Conservation (phyloP, 23 tunicate species). For the Trididemnum clinides region DNA sequence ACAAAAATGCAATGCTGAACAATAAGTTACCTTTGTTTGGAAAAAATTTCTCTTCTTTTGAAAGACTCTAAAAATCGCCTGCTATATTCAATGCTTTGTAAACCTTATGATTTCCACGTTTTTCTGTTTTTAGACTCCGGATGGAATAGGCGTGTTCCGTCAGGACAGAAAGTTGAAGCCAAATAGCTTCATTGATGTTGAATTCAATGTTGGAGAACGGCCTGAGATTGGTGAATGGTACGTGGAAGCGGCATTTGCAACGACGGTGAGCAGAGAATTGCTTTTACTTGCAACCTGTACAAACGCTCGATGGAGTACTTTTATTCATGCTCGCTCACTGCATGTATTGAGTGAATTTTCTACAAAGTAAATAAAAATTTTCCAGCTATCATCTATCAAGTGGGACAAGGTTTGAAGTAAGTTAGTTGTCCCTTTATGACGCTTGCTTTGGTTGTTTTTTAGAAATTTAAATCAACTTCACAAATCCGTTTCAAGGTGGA, state of each 20-base stretch:
- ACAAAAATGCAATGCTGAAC: no score
- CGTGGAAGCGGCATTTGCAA: slow-evolving; percentile 46
- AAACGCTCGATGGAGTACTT: no score
- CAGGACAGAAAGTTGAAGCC: not conserved
- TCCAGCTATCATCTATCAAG: no score
- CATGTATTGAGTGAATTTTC: no score
- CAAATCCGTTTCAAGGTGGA: not conserved
- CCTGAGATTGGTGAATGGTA: slow-evolving; percentile 63
- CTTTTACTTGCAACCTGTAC: no score
- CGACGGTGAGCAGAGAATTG: slow-evolving; percentile 13
- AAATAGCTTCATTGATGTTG: slow-evolving; percentile 14
- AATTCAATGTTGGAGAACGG: slow-evolving; percentile 34
- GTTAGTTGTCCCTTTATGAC: no score
- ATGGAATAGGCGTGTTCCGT: slow-evolving; percentile 43
- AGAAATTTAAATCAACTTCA: not conserved
- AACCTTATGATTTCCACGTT: not conserved
- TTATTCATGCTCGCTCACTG: no score
- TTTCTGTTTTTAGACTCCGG: slow-evolving; percentile 30
- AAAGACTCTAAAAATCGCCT: no score
- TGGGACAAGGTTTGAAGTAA: no score
- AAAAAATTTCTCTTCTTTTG: no score
- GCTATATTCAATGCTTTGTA: not conserved
- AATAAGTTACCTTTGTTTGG: no score
- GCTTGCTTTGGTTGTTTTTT: not conserved
- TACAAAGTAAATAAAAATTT: no score